Evolutionary conservation across 2,113 vertebrate species (phyloP), one percentile per base, ranked within the genome.

Genomic region (Ivindomyrus marchei): DNA sequence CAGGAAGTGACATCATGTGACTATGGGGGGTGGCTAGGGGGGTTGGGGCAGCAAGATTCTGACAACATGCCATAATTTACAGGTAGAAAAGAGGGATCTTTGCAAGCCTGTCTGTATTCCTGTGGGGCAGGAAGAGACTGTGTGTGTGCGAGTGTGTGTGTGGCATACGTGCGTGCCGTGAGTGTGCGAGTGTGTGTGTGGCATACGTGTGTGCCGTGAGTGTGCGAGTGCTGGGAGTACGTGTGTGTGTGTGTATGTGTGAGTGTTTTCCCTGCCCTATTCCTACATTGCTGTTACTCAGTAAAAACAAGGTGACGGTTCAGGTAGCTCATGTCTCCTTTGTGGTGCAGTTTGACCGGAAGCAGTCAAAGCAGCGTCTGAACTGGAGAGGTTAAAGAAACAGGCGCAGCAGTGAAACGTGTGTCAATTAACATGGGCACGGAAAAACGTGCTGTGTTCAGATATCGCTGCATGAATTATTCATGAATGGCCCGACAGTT

Each of bases 71-170:
- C 8, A n/a, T 27, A 9, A 2, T n/a, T 62, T 62, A 7, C 56
- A n/a, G 56, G 56, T 62, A 62, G 21, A 58, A 58, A n/a, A 58
- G 21, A 58, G 9, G 58, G 58, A 46, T 24, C 15, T 80, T 62
- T 88, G 52, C 21, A n/a, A 88, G 42, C 70, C 74, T 88, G 89
- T 50, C 17, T 89, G 36, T 52, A 50, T 91, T 56, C 50, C 39
- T 93, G 87, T 77, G 88, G 21, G 21, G 45, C 45, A 47, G 39
- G 42, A 46, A 46, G 80, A 47, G 19, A 21, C 77, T 42, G 15
- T 91, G 89, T 92, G 15, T 36, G 89, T 88, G 31, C 31, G 31
- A 31, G 85, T 39, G 50, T 87, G 11, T 91, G 49, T 66, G 49
- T 85, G 46, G 49, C 4, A 4, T 19, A 53, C 15, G 17, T 53